Evolutionary conservation across 2,113 vertebrate species (phyloP), one percentile per base, ranked within the genome.

Genomic region (Nestor notabilis): DNA sequence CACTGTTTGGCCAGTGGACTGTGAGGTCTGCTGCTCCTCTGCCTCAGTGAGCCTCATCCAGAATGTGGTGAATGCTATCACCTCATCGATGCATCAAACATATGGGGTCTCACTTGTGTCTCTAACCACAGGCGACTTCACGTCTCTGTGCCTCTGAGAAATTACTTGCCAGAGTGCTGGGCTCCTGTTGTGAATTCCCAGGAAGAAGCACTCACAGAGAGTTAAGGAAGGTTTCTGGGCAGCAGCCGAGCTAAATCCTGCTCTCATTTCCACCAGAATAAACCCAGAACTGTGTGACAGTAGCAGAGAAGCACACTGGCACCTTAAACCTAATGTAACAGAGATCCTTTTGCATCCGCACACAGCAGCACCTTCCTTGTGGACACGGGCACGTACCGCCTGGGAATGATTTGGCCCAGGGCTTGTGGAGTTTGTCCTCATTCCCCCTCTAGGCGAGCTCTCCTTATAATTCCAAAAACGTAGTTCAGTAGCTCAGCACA

Each of bases 381-480:
- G 58, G 56, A 33, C 50, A 11, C 0, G 1, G 65, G n/a, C 86
- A 65, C 4, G 5, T 53, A 19, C 43, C 1, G 29, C 83, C 70
- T 12, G 52, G 80, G 65, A 64, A 13, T 3, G 27, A 15, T 43
- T 37, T 89, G 87, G 93, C 81, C 89, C 47, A 46, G 68, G 46
- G 31, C 39, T 79, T 15, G 49, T 3, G 33, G 52, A 91, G 75
- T 61, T 91, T 97, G 96, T 97, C 97, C 95, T 97, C 89, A 95
- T 94, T 94, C 89, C 65, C 91, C 94, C 95, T 95, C 74, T 53
- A 65, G 72, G 82, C 0, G 1, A 91, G 77, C 56, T 92, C 65
- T 96, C 80, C 93, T 97, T 91, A 81, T 86, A 85, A 97, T 95
- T 96, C 95, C 81, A 91, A 52, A 91, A 82, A 64, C 70, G 44